These are phyloP conservation scores for Drosophila quinaria DNA, from an alignment of 2,888 invertebrate genomes.

Conservation along the genomic window DNA sequence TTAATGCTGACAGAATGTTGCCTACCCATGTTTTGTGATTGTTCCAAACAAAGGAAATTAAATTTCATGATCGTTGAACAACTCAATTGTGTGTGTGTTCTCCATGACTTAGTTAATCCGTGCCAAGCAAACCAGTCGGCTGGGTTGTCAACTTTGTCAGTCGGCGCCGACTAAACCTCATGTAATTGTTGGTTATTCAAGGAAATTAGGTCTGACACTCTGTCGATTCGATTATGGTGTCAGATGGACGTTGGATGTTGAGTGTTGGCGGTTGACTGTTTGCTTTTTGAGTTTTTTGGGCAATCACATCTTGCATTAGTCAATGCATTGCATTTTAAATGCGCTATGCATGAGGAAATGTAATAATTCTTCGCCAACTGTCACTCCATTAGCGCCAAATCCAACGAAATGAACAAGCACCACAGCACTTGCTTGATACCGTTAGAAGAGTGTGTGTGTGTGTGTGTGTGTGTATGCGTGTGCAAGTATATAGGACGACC, in stretches of 20 bases:
- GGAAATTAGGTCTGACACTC: conserved; percentile 59
- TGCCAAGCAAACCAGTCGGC: conserved; percentile 21
- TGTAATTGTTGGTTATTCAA: conserved; percentile 62
- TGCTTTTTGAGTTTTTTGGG: conserved; percentile 26
- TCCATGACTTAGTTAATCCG: not conserved
- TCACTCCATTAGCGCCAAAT: conserved; percentile 76
- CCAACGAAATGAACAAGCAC: conserved; percentile 47
- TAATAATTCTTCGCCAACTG: conserved; percentile 77
- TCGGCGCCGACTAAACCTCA: conserved; percentile 19
- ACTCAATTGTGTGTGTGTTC: conserved; percentile 10
- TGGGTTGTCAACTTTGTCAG: conserved; percentile 8
- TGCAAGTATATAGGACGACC: conserved; percentile 25
- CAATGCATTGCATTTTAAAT: conserved; percentile 45
- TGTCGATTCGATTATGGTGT: not conserved
- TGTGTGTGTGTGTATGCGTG: not conserved
- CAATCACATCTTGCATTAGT: conserved; percentile 47
- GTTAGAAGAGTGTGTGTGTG: not conserved
- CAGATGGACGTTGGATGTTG: too few relatives aligned
- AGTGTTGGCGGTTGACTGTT: not conserved
- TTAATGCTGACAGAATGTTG: not conserved
- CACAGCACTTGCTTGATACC: conserved; percentile 8
- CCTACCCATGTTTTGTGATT: conserved; percentile 6
- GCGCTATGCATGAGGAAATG: conserved; percentile 73
- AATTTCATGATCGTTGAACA: conserved; percentile 77
- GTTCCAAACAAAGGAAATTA: conserved; percentile 69